Conservation (phyloP, 2,888 invertebrate genomes). For the Sympetrum striolatum region DNA sequence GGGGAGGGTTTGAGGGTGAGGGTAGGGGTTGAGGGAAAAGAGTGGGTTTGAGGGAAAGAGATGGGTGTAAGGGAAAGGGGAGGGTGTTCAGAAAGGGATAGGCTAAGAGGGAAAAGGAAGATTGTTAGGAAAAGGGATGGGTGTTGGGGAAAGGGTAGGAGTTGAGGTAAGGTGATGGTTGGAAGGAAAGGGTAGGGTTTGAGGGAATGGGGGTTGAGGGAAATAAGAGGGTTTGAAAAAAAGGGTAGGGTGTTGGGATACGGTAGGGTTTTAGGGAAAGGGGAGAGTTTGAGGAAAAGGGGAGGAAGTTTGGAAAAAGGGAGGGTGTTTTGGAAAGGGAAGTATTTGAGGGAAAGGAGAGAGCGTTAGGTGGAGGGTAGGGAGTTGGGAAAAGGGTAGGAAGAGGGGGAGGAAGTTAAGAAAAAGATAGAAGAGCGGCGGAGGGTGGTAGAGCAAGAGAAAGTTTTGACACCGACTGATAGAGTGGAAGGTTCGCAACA, state of each 20-base stretch:
- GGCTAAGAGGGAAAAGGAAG: background rate
- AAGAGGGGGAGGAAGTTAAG: slow-evolving; percentile 37
- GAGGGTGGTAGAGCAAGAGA: background rate
- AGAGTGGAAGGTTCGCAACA: slow-evolving; percentile 2
- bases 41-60: background rate
- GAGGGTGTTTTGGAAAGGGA: background rate
- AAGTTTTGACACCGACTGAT: background rate
- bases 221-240: background rate
- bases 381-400: too few relatives aligned
- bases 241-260: background rate
- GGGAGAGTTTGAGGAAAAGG: background rate
- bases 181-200: background rate
- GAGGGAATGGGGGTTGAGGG: background rate
- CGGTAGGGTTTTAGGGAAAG: background rate
- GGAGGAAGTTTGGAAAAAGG: background rate
- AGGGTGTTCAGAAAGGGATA: too few relatives aligned
- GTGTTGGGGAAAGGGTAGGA: background rate
- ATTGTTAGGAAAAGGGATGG: background rate
- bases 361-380: background rate
- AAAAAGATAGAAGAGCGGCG: background rate
- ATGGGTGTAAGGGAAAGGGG: background rate
- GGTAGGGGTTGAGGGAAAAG: too few relatives aligned
- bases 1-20: background rate
- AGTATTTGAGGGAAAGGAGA: background rate
- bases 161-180: too few relatives aligned